Evolutionary conservation across 2,113 vertebrate genomes (phyloP).

Genomic region (Thalassoma bifasciatum): DNA sequence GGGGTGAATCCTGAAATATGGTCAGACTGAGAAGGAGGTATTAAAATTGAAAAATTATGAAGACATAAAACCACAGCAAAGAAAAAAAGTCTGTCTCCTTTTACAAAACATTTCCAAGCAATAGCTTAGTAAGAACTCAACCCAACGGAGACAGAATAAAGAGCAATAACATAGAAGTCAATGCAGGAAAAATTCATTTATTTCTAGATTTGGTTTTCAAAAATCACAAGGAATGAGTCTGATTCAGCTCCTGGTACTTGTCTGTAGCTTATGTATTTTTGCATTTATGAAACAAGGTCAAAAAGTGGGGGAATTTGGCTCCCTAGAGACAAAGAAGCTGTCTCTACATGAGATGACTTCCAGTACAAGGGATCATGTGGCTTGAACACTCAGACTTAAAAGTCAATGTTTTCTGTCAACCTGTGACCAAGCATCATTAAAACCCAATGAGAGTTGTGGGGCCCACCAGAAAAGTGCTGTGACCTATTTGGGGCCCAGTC

Average conservation of each 20-base stretch:
- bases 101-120: background rate
- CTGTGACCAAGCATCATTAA: slow-evolving; percentile 21
- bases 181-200: background rate
- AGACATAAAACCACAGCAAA: slow-evolving; percentile 47
- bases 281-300: background rate
- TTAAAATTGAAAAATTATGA: slow-evolving; percentile 33
- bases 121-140: background rate
- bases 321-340: background rate
- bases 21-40: slow-evolving; percentile 28
- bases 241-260: too few species aligned
- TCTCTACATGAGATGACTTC: background rate
- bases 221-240: too few species aligned
- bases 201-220: too few species aligned
- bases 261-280: background rate
- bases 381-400: background rate
- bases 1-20: slow-evolving; percentile 55
- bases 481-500: background rate
- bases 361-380: background rate
- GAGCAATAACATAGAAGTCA: slow-evolving; percentile 6
- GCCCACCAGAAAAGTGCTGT: background rate
- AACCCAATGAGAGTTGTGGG: background rate
- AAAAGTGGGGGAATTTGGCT: background rate
- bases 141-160: slow-evolving; percentile 1
- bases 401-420: slow-evolving; percentile 13
- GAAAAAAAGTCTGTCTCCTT: slow-evolving; percentile 34